These are phyloP conservation scores for Daktulosphaira vitifoliae DNA, from an alignment of 1,140 invertebrate genomes.

Conservation along the genomic window DNA sequence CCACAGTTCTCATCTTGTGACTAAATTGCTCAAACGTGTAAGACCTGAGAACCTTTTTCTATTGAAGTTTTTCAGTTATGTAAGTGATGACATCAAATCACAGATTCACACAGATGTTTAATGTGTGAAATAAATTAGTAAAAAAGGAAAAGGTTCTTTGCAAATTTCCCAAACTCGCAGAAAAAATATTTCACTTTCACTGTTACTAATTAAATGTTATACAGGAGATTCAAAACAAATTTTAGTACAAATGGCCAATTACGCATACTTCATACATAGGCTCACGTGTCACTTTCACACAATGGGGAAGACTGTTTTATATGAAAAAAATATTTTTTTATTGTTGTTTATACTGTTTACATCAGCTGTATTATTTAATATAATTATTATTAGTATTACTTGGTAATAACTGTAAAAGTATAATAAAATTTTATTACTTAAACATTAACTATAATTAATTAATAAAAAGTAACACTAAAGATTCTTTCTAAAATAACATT, in stretches of 20 bases:
- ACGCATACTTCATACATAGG: neutral
- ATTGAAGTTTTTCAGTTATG: neutral
- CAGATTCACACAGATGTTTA: too few relatives aligned
- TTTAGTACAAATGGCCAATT: neutral
- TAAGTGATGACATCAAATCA: too few relatives aligned
- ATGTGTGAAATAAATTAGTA: constrained; percentile 2
- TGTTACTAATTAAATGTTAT: neutral
- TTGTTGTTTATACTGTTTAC: too few relatives aligned
- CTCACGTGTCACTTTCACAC: neutral
- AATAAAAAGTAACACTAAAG: too few relatives aligned
- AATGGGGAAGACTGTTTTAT: too few relatives aligned
- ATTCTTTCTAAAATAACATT: too few relatives aligned
- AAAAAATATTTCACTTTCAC: constrained; percentile 4
- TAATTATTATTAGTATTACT: too few relatives aligned
- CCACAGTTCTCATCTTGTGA: constrained; percentile 14
- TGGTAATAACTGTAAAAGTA: too few relatives aligned
- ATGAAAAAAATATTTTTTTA: too few relatives aligned
- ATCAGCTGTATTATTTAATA: too few relatives aligned
- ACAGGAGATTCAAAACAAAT: neutral
- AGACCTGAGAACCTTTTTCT: constrained; percentile 20
- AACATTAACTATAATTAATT: too few relatives aligned
- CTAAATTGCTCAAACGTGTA: neutral
- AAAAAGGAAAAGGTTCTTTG: neutral
- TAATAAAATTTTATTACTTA: too few relatives aligned
- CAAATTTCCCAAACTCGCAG: neutral